These are phyloP conservation scores for Morpho helenor DNA, from an alignment of 2,888 invertebrate species.

Conservation along the genomic window DNA sequence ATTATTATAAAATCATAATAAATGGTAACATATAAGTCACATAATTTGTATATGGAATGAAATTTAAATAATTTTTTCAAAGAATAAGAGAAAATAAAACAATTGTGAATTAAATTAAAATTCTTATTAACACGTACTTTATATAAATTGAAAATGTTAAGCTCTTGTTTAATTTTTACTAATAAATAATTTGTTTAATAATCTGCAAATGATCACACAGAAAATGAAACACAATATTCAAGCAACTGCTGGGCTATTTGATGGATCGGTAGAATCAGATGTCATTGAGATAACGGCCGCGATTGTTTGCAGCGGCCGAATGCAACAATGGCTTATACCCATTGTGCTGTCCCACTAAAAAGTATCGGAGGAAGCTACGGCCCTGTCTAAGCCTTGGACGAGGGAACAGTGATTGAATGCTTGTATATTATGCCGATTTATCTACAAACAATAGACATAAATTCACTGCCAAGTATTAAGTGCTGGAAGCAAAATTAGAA, in stretches of 20 bases:
- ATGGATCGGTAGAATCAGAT: conserved; percentile 53
- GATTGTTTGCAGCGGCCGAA: conserved; percentile 44
- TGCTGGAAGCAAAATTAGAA: conserved; percentile 9
- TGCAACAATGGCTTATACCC: conserved; percentile 56
- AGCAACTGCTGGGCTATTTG: conserved; percentile 24
- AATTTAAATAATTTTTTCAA: too few relatives aligned
- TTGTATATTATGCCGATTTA: conserved; percentile 25
- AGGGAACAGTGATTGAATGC: conserved; percentile 46
- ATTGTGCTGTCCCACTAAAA: conserved; percentile 70
- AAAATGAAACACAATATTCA: too few relatives aligned
- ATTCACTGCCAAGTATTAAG: conserved; percentile 28
- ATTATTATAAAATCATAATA: too few relatives aligned
- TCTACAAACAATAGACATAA: conserved; percentile 32
- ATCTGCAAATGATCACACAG: too few relatives aligned
- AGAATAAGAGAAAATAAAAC: too few relatives aligned
- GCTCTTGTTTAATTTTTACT: too few relatives aligned
- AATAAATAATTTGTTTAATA: background rate
- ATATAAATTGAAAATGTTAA: too few relatives aligned
- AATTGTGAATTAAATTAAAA: too few relatives aligned
- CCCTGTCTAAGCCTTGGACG: conserved; percentile 66
- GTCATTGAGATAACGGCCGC: conserved; percentile 66
- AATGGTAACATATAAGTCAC: too few relatives aligned
- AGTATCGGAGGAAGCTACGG: conserved; percentile 63
- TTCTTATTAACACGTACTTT: too few relatives aligned
- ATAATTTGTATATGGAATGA: too few relatives aligned